Evolutionary conservation across 2,797 vertebrate genomes (phyloP).

Genomic region (Poecile montanus): DNA sequence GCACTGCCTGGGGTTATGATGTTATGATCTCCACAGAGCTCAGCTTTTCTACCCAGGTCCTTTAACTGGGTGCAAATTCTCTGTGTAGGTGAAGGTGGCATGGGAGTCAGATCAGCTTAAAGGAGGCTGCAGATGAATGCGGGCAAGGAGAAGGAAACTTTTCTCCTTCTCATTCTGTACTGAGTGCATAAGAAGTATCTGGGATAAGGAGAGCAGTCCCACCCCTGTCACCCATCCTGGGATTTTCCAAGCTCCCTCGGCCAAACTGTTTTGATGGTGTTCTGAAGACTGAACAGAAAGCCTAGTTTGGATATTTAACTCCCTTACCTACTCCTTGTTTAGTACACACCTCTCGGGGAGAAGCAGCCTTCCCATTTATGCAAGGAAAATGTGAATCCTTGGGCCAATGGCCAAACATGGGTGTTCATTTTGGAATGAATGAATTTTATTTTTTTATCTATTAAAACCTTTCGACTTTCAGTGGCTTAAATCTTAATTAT

Average conservation of each 20-base stretch:
- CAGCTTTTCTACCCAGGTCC: not conserved
- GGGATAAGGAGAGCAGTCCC: not conserved
- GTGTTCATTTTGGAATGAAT: not conserved
- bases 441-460: not conserved
- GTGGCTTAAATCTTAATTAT: not conserved
- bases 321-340: not conserved
- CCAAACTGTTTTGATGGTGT: not conserved
- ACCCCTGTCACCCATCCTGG: not conserved
- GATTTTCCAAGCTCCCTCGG: not conserved
- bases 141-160: not conserved
- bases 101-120: not conserved
- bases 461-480: not conserved
- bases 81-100: not conserved
- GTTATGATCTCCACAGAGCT: not conserved
- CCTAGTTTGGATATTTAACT: not conserved
- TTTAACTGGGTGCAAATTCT: not conserved
- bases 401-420: accelerated
- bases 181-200: accelerated
- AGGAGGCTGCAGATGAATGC: not conserved
- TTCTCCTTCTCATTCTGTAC: not conserved
- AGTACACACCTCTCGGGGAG: accelerated
- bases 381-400: not conserved
- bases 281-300: not conserved
- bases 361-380: not conserved
- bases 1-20: not conserved